Evolutionary conservation across 2,113 vertebrate genomes (phyloP).

Genomic region (Leptodactylus fuscus): DNA sequence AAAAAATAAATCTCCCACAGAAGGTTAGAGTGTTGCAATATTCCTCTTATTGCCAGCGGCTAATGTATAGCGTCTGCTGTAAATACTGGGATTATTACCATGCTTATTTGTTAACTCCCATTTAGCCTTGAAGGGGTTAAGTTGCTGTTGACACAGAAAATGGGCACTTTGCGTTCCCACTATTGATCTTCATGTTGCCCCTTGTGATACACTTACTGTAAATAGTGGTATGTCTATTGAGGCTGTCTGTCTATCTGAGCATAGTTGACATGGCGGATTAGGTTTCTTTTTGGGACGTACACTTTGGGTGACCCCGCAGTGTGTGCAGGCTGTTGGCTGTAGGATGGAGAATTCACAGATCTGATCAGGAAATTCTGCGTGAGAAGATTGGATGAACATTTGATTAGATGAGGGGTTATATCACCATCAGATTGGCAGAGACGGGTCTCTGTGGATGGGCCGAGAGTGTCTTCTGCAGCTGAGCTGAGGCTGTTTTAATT

Average conservation of each 20-base stretch:
- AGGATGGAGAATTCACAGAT: slow-evolving; percentile 45
- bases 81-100: background rate
- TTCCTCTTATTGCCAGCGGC: background rate
- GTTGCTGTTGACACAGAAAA: background rate
- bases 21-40: background rate
- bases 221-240: slow-evolving; percentile 11
- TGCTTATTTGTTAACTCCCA: background rate
- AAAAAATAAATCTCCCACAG: background rate
- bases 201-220: slow-evolving; percentile 28
- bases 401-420: slow-evolving; percentile 50
- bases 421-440: slow-evolving; percentile 54
- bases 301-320: slow-evolving; percentile 54
- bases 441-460: slow-evolving; percentile 47
- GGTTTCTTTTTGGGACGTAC: slow-evolving; percentile 56
- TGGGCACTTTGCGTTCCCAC: background rate
- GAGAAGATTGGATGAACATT: slow-evolving; percentile 54
- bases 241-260: slow-evolving; percentile 42
- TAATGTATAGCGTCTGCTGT: background rate
- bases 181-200: slow-evolving; percentile 3
- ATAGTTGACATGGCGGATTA: slow-evolving; percentile 47
- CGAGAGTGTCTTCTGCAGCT: slow-evolving; percentile 42
- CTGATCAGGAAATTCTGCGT: slow-evolving; percentile 51
- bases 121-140: slow-evolving; percentile 11
- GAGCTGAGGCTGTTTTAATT: slow-evolving; percentile 29
- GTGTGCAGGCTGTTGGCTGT: slow-evolving; percentile 49